Conservation (phyloP, 37 sponge, comb jelly and placozoan species). For the Aphrocallistes beatrix region DNA sequence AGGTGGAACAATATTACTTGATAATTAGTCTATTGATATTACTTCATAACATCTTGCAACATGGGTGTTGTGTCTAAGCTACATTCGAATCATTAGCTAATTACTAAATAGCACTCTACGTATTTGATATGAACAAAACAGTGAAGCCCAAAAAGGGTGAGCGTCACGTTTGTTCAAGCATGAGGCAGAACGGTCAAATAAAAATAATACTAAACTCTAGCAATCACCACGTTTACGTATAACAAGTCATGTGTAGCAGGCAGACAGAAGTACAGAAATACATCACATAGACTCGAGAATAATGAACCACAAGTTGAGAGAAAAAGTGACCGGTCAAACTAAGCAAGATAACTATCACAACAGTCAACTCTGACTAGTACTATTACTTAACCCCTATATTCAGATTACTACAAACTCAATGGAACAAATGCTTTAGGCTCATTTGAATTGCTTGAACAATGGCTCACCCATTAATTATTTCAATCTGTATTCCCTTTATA, state of each 20-base stretch:
- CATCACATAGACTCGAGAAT: not conserved
- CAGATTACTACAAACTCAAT: not conserved
- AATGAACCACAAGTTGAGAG: not conserved
- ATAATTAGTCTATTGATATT: no score
- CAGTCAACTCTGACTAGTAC: constrained; percentile 16
- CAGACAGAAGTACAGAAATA: not conserved
- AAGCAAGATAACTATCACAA: not conserved
- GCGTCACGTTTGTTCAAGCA: not conserved
- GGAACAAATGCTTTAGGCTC: not conserved
- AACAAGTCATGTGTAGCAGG: not conserved
- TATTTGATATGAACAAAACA: not conserved
- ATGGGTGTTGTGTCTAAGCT: no score
- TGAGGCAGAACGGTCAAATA: not conserved
- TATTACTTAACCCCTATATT: not conserved
- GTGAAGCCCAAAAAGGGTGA: not conserved
- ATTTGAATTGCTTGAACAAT: constrained; percentile 17
- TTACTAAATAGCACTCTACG: not conserved
- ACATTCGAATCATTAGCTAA: no score
- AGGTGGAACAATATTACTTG: no score
- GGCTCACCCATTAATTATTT: not conserved
- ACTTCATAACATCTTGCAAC: no score
- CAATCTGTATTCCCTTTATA: not conserved
- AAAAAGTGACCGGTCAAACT: not conserved
- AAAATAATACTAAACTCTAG: not conserved
- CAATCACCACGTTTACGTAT: not conserved